Evolutionary conservation across 2,888 invertebrate genomes (phyloP).

Genomic region (Mythimna ferrago): DNA sequence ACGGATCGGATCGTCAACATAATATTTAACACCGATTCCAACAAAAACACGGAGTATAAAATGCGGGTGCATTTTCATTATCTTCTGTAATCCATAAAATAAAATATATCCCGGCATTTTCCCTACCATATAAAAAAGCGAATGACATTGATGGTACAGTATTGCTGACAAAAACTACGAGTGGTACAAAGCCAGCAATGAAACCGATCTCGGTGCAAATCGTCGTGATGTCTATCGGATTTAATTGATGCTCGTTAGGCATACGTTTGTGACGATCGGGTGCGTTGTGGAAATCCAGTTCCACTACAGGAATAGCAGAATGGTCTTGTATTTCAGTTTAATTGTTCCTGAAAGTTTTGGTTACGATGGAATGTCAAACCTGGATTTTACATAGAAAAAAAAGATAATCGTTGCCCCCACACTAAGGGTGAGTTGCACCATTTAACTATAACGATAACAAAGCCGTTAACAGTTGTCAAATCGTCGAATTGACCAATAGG

Average conservation of each 20-base stretch:
- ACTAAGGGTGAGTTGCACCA: too few species aligned
- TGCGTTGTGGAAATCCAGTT: slow-evolving; percentile 15
- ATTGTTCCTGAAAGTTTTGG: background rate
- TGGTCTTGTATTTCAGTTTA: slow-evolving; percentile 10
- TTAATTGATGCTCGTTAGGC: slow-evolving; percentile 55
- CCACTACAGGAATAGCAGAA: background rate
- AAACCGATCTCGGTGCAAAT: slow-evolving; percentile 32
- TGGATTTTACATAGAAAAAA: too few species aligned
- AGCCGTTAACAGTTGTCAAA: too few species aligned
- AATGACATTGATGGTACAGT: slow-evolving; percentile 25
- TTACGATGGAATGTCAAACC: background rate
- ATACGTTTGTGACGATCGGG: background rate
- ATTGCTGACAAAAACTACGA: slow-evolving; percentile 40
- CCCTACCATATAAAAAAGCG: background rate
- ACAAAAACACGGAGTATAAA: slow-evolving; percentile 9
- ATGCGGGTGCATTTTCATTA: background rate
- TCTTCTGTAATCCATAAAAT: background rate
- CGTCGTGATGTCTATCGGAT: slow-evolving; percentile 24
- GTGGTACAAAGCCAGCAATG: slow-evolving; percentile 17
- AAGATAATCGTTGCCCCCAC: too few species aligned
- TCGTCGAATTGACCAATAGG: too few species aligned
- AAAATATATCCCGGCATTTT: slow-evolving; percentile 8
- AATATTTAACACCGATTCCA: background rate
- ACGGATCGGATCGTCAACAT: background rate
- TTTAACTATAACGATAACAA: too few species aligned